Percentiles rank a stretch among this genome's conserved stretches.
These are phyloP conservation scores for Xestia rhomboidea DNA, from an alignment of 2,888 invertebrate genomes.

Conservation along the genomic window DNA sequence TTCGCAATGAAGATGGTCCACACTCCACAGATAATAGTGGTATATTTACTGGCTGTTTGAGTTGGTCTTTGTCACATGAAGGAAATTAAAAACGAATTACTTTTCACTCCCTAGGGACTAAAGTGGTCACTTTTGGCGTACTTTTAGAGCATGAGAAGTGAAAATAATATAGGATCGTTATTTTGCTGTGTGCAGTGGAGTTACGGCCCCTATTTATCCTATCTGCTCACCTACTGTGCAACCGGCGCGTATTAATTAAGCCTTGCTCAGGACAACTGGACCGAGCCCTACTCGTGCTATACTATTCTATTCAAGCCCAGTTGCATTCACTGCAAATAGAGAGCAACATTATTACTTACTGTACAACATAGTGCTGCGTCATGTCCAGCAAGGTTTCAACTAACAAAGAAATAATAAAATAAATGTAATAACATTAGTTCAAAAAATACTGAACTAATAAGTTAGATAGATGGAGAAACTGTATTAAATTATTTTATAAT, in stretches of 20 bases:
- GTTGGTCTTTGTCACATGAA: no score
- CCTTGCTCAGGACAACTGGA: conserved; percentile 25
- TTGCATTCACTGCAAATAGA: conserved; percentile 9
- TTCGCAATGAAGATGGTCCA: no score
- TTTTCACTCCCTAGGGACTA: no score
- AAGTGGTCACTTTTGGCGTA: no score
- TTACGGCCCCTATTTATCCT: neutral
- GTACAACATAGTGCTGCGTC: neutral
- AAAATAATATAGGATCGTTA: no score
- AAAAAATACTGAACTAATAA: neutral
- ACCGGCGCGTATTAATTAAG: conserved; percentile 46
- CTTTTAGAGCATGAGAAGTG: no score
- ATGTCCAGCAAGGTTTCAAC: no score
- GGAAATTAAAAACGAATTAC: no score
- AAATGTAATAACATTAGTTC: neutral
- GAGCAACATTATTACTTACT: neutral
- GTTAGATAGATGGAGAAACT: neutral
- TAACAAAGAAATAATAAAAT: neutral
- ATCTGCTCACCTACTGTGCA: conserved; percentile 8
- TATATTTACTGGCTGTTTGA: no score
- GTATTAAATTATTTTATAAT: conserved; percentile 27
- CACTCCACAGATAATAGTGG: no score
- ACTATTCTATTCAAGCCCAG: conserved; percentile 6
- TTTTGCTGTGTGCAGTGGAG: neutral
- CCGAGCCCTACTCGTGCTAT: conserved; percentile 3